Percentiles rank a stretch among this genome's conserved stretches.
These are phyloP conservation scores for Brachionichthys hirsutus DNA, from an alignment of 2,113 vertebrate species.

Conservation along the genomic window DNA sequence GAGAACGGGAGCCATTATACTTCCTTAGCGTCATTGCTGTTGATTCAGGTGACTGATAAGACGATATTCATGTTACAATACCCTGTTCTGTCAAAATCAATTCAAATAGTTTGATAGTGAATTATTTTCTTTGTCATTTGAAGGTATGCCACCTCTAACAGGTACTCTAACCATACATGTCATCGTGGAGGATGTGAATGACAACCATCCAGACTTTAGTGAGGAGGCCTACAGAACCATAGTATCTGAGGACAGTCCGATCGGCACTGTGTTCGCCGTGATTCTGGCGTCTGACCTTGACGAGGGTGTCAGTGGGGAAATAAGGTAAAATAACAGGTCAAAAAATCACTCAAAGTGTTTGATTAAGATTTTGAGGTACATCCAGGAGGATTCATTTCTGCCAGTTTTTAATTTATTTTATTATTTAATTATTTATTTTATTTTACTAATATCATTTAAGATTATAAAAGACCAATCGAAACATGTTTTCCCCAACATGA, in stretches of 20 bases:
- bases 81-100: background rate
- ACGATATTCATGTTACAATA: no score
- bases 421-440: background rate
- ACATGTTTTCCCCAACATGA: no score
- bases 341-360: background rate
- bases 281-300: constrained; percentile 72
- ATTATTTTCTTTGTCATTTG: constrained; percentile 28
- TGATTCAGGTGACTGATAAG: constrained; percentile 71
- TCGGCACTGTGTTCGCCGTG: constrained; percentile 68
- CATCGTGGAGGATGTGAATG: constrained; percentile 78
- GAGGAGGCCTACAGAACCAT: constrained; percentile 60
- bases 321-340: constrained; percentile 58
- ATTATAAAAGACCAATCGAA: no score
- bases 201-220: constrained; percentile 72
- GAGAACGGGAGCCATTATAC: constrained; percentile 59
- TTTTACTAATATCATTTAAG: background rate
- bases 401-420: background rate
- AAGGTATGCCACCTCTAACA: constrained; percentile 71
- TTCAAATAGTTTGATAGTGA: background rate
- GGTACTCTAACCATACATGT: constrained; percentile 70
- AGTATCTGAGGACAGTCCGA: constrained; percentile 70
- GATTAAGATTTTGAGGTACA: no score
- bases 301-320: constrained; percentile 65
- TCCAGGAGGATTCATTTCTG: background rate
- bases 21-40: constrained; percentile 63